These are phyloP conservation scores for Charaxes varanes DNA, from an alignment of 1,140 invertebrate genomes.

Conservation along the genomic window DNA sequence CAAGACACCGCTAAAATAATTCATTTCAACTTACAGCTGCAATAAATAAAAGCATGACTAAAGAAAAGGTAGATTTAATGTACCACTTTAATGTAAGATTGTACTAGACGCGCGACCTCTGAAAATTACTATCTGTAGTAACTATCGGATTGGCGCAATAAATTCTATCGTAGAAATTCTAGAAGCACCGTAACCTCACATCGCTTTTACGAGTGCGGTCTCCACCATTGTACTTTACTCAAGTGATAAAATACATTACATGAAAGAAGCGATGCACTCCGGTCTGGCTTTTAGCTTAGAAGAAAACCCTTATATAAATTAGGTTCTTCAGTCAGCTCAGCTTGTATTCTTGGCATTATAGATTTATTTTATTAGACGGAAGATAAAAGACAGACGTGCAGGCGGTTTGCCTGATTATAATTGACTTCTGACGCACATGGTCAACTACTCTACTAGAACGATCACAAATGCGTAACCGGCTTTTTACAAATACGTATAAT, in stretches of 20 bases:
- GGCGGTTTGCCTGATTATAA: too few species aligned
- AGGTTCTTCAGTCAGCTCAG: conserved; percentile 1
- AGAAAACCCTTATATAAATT: conserved; percentile 21
- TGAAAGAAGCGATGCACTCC: conserved; percentile 20
- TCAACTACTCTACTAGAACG: too few species aligned
- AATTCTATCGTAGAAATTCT: conserved; percentile 10
- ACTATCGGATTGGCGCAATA: conserved; percentile 9
- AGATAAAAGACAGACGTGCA: too few species aligned
- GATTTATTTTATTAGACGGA: too few species aligned
- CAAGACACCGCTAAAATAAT: not conserved
- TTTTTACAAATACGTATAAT: too few species aligned
- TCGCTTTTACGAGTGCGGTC: conserved; percentile 12
- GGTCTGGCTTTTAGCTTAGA: conserved; percentile 19
- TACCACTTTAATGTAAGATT: too few species aligned
- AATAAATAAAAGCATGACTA: not conserved
- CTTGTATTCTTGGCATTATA: too few species aligned
- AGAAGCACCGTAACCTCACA: conserved; percentile 7
- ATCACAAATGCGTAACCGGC: too few species aligned
- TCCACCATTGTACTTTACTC: conserved; percentile 16
- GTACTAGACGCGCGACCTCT: too few species aligned
- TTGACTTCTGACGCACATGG: too few species aligned
- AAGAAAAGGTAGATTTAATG: not conserved
- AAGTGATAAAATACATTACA: conserved; percentile 18
- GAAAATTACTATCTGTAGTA: too few species aligned
- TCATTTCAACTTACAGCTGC: not conserved